Evolutionary conservation across 2,888 invertebrate genomes (phyloP), one percentile per base, ranked within the genome.

Genomic region (Girardia tigrina): DNA sequence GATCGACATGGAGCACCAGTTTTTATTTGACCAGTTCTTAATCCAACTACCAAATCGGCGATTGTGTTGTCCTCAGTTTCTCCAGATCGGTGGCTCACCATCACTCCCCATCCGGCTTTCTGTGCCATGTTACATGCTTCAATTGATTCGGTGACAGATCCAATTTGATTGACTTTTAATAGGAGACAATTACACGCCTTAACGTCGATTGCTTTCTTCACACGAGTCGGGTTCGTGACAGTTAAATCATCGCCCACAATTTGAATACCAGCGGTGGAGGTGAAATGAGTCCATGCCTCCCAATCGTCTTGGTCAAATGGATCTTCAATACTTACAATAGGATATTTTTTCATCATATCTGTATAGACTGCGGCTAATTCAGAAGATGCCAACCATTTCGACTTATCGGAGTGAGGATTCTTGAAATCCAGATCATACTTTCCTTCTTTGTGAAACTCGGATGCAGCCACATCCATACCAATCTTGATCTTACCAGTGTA

Each of bases 1-100:
- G 95, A 95, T 81, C 98, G 90, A 87, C 97, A 97, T 8, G 98
- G 97, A 71, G 98, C 97, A 74, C 98, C 98, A 71, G 97, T 97
- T 86, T 98, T 98, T 84, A 98, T 98, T 87, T 98, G 97, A 77
- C 98, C 98, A 76, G 97, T 97, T 76, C 94, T 91, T 77, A 98
- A 88, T 78, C 98, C 98, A 69, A 98, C 98, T 16, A 97, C 97
- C 81, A 99, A 87, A 85, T 98, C 98, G 79, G 95, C 98, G 83
- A 98, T 98, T 86, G 97, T 97, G 0, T 94, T 92, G 85, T 99
- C 98, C 85, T 99, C 98, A 77, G 98, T 99, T 86, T 99, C 98
- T 78, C 98, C 98, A 79, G 94, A 94, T 87, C 88, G 83, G 86
- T 98, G 97, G 28, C 97, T 97, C 42, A 99, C 97, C 97, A 98